These are phyloP conservation scores for Halcyon senegalensis DNA, from an alignment of 2,113 vertebrate species.

Conservation along the genomic window DNA sequence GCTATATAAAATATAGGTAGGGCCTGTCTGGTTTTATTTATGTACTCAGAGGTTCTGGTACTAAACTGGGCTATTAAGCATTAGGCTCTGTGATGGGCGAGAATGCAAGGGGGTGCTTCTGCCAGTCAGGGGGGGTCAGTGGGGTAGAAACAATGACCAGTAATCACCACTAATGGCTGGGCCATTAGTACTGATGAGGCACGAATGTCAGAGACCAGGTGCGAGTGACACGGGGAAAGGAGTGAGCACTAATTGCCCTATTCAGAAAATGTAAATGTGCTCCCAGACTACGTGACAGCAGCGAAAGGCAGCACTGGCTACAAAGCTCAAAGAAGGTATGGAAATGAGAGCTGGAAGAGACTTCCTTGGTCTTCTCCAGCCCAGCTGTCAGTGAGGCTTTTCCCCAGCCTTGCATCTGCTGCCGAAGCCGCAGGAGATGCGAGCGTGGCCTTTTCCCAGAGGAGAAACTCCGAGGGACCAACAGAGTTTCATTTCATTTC, in stretches of 20 bases:
- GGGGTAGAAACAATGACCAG: constrained; percentile 56
- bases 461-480: background rate
- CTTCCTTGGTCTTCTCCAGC: background rate
- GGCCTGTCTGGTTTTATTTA: constrained; percentile 51
- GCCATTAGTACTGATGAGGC: constrained; percentile 61
- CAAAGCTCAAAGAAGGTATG: background rate
- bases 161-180: constrained; percentile 53
- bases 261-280: constrained; percentile 63
- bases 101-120: background rate
- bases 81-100: background rate
- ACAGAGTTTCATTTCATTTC: too few species aligned
- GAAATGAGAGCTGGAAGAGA: background rate
- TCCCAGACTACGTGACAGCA: background rate
- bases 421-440: background rate
- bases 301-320: background rate
- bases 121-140: background rate
- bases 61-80: constrained; percentile 29
- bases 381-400: background rate
- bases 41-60: constrained; percentile 15
- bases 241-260: constrained; percentile 51
- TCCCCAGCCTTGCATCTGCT: background rate
- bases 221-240: background rate
- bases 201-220: constrained; percentile 37
- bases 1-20: constrained; percentile 43
- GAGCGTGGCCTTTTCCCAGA: fast-evolving